Evolutionary conservation across 92 coral and sea anemone genomes (phyloP).

Genomic region (Epizoanthus stellaris): DNA sequence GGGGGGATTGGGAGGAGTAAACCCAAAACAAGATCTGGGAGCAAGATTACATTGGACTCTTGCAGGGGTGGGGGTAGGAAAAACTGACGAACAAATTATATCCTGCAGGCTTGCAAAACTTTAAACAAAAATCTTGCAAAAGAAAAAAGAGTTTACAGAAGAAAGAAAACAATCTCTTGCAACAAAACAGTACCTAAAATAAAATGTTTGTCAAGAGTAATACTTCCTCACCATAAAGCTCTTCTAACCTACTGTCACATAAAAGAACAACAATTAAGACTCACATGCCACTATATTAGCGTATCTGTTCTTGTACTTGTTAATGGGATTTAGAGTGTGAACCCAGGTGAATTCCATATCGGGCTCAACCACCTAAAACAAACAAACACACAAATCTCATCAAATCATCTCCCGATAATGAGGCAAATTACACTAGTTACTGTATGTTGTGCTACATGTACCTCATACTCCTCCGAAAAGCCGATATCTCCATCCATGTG

Average conservation of each 20-base stretch:
- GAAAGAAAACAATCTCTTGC: too few species aligned
- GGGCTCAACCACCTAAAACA: constrained; percentile 86
- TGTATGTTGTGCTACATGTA: background rate
- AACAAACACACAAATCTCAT: background rate
- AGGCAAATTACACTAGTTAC: background rate
- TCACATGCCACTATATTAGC: constrained; percentile 96
- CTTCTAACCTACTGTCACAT: background rate
- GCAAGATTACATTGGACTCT: too few species aligned
- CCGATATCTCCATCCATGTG: constrained; percentile 97
- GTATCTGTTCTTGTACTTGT: constrained; percentile 97
- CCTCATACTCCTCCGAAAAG: constrained; percentile 96
- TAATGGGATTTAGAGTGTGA: constrained; percentile 84
- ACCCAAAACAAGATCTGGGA: too few species aligned
- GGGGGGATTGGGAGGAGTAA: too few species aligned
- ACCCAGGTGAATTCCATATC: constrained; percentile 85
- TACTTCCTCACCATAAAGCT: too few species aligned
- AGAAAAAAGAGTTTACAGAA: too few species aligned
- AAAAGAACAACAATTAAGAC: constrained; percentile 29
- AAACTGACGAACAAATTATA: too few species aligned
- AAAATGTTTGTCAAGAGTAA: too few species aligned
- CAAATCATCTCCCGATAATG: background rate
- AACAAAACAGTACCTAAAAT: too few species aligned
- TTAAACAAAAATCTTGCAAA: too few species aligned
- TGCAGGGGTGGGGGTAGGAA: too few species aligned
- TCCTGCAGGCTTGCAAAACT: too few species aligned